These are phyloP conservation scores for Scyliorhinus canicula DNA, from an alignment of 2,797 vertebrate genomes.

Conservation along the genomic window DNA sequence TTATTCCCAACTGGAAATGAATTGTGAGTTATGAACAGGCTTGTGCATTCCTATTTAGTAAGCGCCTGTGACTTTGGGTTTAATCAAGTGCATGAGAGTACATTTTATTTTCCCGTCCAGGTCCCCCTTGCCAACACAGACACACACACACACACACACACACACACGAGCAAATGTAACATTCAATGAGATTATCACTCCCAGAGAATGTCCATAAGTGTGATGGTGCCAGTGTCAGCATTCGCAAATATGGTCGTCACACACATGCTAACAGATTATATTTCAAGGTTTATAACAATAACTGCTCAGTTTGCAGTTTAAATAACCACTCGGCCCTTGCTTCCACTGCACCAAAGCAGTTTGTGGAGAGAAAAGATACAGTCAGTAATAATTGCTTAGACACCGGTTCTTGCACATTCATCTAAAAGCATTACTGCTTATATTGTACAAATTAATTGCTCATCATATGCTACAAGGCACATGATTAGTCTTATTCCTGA, in stretches of 20 bases:
- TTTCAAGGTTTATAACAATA: slow-evolving; percentile 3
- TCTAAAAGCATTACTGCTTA: slow-evolving; percentile 46
- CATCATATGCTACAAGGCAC: slow-evolving; percentile 69
- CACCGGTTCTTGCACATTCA: slow-evolving; percentile 1
- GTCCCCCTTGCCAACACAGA: background rate
- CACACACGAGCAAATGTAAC: background rate
- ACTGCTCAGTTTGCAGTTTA: slow-evolving; percentile 21
- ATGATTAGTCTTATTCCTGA: slow-evolving; percentile 74
- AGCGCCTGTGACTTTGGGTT: background rate
- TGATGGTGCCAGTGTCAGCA: background rate
- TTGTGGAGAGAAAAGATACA: background rate
- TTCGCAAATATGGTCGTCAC: background rate
- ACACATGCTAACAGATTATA: background rate
- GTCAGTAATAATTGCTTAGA: slow-evolving; percentile 35
- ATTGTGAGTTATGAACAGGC: background rate
- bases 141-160: background rate
- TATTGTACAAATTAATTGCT: slow-evolving; percentile 72
- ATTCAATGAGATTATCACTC: background rate
- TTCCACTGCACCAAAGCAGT: background rate
- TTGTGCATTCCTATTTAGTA: background rate
- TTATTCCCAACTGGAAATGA: background rate
- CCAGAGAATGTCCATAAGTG: background rate
- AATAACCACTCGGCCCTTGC: background rate
- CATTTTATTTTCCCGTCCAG: background rate
- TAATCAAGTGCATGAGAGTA: background rate